phyloP scores from a whole-genome alignment of 2,888 invertebrate species.

The Lymantria monacha region DNA sequence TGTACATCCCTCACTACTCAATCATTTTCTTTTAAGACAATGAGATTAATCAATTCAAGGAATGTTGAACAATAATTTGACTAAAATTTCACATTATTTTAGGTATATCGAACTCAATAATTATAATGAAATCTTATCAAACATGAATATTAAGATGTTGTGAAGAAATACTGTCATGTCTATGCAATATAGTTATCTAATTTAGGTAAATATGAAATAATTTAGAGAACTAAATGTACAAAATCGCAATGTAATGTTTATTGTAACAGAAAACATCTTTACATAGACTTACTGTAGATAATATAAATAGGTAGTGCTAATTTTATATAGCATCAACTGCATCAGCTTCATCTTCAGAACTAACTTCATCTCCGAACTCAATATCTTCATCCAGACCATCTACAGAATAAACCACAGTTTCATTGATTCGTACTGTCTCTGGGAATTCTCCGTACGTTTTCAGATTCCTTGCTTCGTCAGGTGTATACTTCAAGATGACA shows the following conservation, averaged over 20 bases:
- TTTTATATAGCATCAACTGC: constrained; percentile 85
- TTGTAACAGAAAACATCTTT: constrained; percentile 73
- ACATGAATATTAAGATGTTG: constrained; percentile 48
- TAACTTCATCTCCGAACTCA: constrained; percentile 97
- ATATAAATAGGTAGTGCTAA: constrained; percentile 52
- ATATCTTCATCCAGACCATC: constrained; percentile 98
- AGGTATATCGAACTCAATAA: constrained; percentile 23
- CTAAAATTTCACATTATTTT: constrained; percentile 34
- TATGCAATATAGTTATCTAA: constrained; percentile 41
- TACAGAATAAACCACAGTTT: constrained; percentile 96
- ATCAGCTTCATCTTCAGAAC: constrained; percentile 93
- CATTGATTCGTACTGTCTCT: constrained; percentile 98
- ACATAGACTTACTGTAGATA: constrained; percentile 76
- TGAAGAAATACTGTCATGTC: constrained; percentile 39
- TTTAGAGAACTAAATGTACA: constrained; percentile 55
- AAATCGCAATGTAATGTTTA: constrained; percentile 68
- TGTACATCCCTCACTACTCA: constrained; percentile 70
- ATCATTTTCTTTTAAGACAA: constrained; percentile 37
- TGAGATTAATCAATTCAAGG: constrained; percentile 53
- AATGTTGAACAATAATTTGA: constrained; percentile 63
- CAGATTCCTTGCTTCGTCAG: constrained; percentile 99
- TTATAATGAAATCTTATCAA: constrained; percentile 32
- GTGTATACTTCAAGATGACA: constrained; percentile 99
- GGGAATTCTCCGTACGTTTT: constrained; percentile 99
- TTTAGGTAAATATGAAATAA: constrained; percentile 46